Evolutionary conservation across 2,888 invertebrate species (phyloP).

Genomic region (Sclerodermus sp.): DNA sequence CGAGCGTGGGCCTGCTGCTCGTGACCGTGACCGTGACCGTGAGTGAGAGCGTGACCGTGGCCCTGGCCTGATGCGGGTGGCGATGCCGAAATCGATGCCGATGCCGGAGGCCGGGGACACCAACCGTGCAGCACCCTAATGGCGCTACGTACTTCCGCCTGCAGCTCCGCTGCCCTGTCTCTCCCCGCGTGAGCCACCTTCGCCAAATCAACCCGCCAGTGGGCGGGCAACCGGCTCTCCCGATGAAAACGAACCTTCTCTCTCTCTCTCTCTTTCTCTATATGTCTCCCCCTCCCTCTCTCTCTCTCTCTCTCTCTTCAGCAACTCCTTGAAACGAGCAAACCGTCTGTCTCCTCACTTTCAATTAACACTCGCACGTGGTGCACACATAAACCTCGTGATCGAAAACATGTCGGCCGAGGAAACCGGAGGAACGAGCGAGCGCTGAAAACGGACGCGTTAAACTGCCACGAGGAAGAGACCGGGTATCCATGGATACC

Average conservation of each 20-base stretch:
- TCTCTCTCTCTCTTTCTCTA: not conserved
- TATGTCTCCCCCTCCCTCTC: conserved; percentile 2
- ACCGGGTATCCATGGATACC: too few relatives aligned
- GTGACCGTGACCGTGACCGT: conserved; percentile 32
- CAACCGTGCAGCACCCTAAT: conserved; percentile 55
- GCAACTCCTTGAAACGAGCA: too few relatives aligned
- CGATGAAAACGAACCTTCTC: conserved; percentile 1
- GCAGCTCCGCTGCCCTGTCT: conserved; percentile 50
- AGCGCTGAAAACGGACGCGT: too few relatives aligned
- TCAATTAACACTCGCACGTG: too few relatives aligned
- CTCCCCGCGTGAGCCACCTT: conserved; percentile 55
- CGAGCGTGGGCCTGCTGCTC: conserved; percentile 44
- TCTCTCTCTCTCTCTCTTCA: conserved; percentile 11
- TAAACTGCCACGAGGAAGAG: too few relatives aligned
- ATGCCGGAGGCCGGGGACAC: conserved; percentile 43
- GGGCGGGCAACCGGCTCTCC: conserved; percentile 26
- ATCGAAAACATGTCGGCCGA: too few relatives aligned
- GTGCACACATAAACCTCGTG: too few relatives aligned
- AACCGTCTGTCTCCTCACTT: too few relatives aligned
- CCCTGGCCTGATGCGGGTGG: conserved; percentile 19
- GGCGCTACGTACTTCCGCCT: conserved; percentile 55
- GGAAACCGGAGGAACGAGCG: too few relatives aligned
- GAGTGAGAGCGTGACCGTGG: conserved; percentile 3
- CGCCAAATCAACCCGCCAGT: conserved; percentile 28
- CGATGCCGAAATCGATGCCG: conserved; percentile 8